phyloP scores from a whole-genome alignment of 1,140 invertebrate genomes.

The Drosophila fuyamai region DNA sequence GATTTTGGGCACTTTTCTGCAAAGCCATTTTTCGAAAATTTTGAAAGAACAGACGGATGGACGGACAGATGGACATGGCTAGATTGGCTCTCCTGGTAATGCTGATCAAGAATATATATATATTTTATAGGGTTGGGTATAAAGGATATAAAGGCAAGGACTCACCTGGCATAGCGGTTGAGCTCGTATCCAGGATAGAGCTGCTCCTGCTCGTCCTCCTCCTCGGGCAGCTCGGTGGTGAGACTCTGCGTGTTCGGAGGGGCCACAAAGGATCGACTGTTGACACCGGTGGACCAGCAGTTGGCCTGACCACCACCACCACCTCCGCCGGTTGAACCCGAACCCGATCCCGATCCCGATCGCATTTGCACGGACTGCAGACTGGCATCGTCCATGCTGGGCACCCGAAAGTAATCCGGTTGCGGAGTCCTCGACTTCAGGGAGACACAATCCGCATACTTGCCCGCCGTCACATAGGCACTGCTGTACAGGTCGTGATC shows the following conservation, averaged over 20 bases:
- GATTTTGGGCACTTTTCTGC: too few species aligned
- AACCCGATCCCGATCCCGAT: neutral
- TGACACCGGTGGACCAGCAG: slow-evolving; percentile 14
- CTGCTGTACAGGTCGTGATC: slow-evolving; percentile 76
- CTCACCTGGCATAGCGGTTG: slow-evolving; percentile 81
- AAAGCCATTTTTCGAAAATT: too few species aligned
- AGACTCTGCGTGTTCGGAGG: slow-evolving; percentile 77
- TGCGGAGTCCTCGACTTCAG: slow-evolving; percentile 79
- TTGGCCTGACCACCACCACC: slow-evolving; percentile 10
- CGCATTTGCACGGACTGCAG: slow-evolving; percentile 74
- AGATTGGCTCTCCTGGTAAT: too few species aligned
- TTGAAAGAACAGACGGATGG: too few species aligned
- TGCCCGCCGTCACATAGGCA: slow-evolving; percentile 67
- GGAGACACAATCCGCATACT: slow-evolving; percentile 76
- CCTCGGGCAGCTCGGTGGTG: slow-evolving; percentile 81
- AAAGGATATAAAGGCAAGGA: too few species aligned
- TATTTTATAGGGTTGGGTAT: too few species aligned
- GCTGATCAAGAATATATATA: too few species aligned
- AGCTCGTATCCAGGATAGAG: slow-evolving; percentile 74
- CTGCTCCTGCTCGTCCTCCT: slow-evolving; percentile 65
- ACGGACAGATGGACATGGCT: too few species aligned
- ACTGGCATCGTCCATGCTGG: slow-evolving; percentile 66
- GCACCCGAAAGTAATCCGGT: slow-evolving; percentile 74
- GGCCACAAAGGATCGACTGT: slow-evolving; percentile 52
- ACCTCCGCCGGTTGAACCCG: too few species aligned